Evolutionary conservation across 2,888 invertebrate species (phyloP), one percentile per base, ranked within the genome.

Genomic region (Xanthorhoe spadicearia): DNA sequence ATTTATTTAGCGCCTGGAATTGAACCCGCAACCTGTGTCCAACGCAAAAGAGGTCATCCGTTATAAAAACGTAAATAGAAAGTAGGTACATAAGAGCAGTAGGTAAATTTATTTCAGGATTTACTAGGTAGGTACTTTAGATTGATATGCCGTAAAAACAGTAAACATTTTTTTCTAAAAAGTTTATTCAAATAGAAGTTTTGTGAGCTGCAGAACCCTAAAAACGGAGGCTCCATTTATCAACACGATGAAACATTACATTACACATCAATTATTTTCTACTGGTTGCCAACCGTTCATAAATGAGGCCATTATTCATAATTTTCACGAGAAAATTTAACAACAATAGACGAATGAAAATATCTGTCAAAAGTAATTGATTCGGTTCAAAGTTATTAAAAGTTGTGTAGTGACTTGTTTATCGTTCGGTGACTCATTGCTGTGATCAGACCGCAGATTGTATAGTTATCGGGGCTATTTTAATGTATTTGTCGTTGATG

Each of bases 181-280:
- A 32, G 48, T 15, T 48, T 15, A 1, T 2, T n/a, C n/a, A n/a
- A n/a, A n/a, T n/a, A n/a, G n/a, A n/a, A n/a, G n/a, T n/a, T 46
- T 46, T 15, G 8, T 15, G 10, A 48, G 48, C 1, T 17, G 15
- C 7, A 17, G 15, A 48, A 15, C 48, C 15, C 48, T 48, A 46
- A 46, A 15, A 46, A 15, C 23, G 52, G 61, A 58, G 64, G 63
- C 56, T 61, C 56, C 61, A 67, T 70, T 73, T 66, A 70, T 61
- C 15, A 53, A 46, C 52, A 61, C 53, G 66, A 66, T 60, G 64
- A 65, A 63, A 50, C 50, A 51, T 55, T 55, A 66, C 60, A 58
- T 61, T 66, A 67, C 53, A 28, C 48, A 48, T 48, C 48, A 59
- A 19, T 53, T 46, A 38, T 48, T 64, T 51, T 32, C 46, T 57